Percentiles rank a stretch among this genome's conserved stretches.
These are phyloP conservation scores for Leguminivora glycinivorella DNA, from an alignment of 1,140 invertebrate genomes.

Conservation along the genomic window DNA sequence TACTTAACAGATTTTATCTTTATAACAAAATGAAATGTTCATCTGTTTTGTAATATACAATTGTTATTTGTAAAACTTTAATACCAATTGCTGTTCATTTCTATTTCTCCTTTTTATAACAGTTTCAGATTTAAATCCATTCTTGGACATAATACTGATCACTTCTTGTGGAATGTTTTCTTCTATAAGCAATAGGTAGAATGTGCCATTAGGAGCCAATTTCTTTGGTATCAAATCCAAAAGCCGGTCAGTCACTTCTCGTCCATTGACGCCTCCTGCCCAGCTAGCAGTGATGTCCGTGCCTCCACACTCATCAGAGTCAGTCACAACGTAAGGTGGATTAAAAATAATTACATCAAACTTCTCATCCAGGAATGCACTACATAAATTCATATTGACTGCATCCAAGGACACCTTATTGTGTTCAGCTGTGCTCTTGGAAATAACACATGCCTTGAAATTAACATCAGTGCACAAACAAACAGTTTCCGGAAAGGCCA, in stretches of 20 bases:
- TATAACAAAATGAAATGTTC: slow-evolving; percentile 44
- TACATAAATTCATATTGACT: slow-evolving; percentile 84
- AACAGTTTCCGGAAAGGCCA: slow-evolving; percentile 81
- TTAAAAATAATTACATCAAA: slow-evolving; percentile 97
- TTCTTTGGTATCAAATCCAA: slow-evolving; percentile 84
- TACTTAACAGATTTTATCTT: slow-evolving; percentile 27
- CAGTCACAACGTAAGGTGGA: slow-evolving; percentile 98
- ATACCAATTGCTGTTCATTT: slow-evolving; percentile 85
- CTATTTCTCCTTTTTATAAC: slow-evolving; percentile 85
- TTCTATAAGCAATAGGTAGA: slow-evolving; percentile 92
- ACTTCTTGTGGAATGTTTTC: slow-evolving; percentile 92
- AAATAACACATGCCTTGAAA: slow-evolving; percentile 85
- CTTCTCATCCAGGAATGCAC: slow-evolving; percentile 68
- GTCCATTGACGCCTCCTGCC: slow-evolving; percentile 91
- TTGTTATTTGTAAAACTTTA: slow-evolving; percentile 77
- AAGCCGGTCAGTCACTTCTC: slow-evolving; percentile 89
- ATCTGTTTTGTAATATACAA: slow-evolving; percentile 39
- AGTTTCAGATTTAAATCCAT: slow-evolving; percentile 81
- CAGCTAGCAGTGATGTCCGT: slow-evolving; percentile 84
- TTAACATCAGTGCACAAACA: slow-evolving; percentile 93
- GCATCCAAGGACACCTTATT: slow-evolving; percentile 85
- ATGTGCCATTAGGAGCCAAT: slow-evolving; percentile 85
- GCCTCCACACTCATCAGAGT: slow-evolving; percentile 83
- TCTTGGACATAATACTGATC: slow-evolving; percentile 79
- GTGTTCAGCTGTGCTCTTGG: slow-evolving; percentile 81